These are phyloP conservation scores for Nebria salina DNA, from an alignment of 2,888 invertebrate species.

Conservation along the genomic window DNA sequence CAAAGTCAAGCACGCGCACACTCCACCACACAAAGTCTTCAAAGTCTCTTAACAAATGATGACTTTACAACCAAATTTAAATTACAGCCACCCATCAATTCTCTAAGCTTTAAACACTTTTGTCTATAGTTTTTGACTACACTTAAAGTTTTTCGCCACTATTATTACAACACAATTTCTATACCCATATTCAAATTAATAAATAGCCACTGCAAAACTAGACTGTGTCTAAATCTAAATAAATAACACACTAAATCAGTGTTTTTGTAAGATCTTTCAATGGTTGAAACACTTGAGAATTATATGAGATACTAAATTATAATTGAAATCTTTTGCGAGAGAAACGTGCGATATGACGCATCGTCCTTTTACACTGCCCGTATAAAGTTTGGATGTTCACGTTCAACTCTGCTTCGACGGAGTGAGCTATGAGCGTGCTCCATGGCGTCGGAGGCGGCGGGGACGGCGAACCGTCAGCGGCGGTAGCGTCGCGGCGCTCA, in stretches of 20 bases:
- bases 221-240: no score
- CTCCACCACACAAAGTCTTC: conserved; percentile 47
- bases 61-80: no score
- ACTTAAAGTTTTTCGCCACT: no score
- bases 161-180: no score
- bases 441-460: conserved; percentile 53
- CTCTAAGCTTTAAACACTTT: no score
- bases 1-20: conserved; percentile 52
- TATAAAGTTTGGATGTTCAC: not conserved
- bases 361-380: not conserved
- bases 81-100: no score
- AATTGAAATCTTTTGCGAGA: not conserved
- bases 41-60: not conserved
- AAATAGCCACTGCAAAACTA: no score
- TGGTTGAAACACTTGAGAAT: no score
- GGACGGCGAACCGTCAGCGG: not conserved
- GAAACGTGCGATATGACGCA: conserved; percentile 9
- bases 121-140: no score
- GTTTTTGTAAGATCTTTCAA: no score
- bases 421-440: conserved; percentile 19
- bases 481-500: conserved; percentile 5
- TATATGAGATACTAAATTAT: not conserved
- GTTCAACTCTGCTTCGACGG: conserved; percentile 50
- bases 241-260: no score
- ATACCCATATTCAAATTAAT: no score